Evolutionary conservation across 2,113 vertebrate species (phyloP).

Genomic region (Tympanuchus pallidicinctus): DNA sequence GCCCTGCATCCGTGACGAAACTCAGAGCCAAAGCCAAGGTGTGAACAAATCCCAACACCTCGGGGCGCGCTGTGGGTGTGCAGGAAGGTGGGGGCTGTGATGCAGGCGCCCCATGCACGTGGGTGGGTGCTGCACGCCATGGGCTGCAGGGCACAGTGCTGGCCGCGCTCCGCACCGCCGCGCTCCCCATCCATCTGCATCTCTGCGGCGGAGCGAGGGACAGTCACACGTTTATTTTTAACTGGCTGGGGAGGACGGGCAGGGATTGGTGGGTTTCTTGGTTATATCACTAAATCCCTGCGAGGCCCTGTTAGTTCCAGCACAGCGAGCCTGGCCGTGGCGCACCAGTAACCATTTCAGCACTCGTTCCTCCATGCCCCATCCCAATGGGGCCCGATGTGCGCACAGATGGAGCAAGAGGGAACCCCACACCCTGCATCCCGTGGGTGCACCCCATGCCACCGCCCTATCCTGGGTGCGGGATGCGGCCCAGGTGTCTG

Average conservation of each 20-base stretch:
- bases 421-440: not conserved
- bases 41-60: not conserved
- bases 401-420: fast-evolving
- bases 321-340: constrained; percentile 25
- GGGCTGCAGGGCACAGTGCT: not conserved
- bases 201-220: constrained; percentile 7
- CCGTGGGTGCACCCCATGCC: fast-evolving
- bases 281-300: constrained; percentile 76
- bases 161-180: not conserved
- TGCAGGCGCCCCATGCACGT: not conserved
- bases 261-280: constrained; percentile 65
- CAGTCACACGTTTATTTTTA: constrained; percentile 72
- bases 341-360: constrained; percentile 56
- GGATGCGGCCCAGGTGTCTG: not conserved
- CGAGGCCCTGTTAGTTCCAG: constrained; percentile 72
- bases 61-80: fast-evolving
- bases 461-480: fast-evolving
- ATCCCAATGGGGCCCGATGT: fast-evolving
- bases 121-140: not conserved
- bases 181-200: not conserved
- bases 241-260: constrained; percentile 39
- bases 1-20: not conserved
- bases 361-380: not conserved
- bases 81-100: not conserved
- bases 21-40: not conserved